Percentiles rank a stretch among this genome's conserved stretches.
phyloP scores from a whole-genome alignment of 2,113 vertebrate species.

The Lepisosteus osseus region DNA sequence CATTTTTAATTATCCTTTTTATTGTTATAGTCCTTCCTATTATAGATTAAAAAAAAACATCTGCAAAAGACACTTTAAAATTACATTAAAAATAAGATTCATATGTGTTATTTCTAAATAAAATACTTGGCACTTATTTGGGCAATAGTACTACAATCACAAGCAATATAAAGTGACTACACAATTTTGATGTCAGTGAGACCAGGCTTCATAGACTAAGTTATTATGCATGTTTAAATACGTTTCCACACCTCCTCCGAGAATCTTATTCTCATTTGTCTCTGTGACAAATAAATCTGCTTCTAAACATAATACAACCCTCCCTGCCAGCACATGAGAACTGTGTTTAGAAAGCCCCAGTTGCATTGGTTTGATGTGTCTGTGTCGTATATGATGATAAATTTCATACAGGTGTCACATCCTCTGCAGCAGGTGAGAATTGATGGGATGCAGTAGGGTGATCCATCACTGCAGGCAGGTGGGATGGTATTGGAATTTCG shows the following conservation, averaged over 20 bases:
- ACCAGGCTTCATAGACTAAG: background rate
- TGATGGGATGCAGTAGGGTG: slow-evolving; percentile 77
- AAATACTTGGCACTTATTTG: too few relatives aligned
- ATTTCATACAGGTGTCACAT: slow-evolving; percentile 85
- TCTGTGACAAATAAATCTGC: slow-evolving; percentile 54
- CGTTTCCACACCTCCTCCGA: slow-evolving; percentile 27
- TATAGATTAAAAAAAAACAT: slow-evolving; percentile 25
- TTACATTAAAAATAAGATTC: too few relatives aligned
- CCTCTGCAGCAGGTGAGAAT: slow-evolving; percentile 76
- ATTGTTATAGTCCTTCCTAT: slow-evolving; percentile 53
- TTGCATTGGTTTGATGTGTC: slow-evolving; percentile 54
- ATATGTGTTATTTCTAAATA: too few relatives aligned
- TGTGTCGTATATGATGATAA: slow-evolving; percentile 75
- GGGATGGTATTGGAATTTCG: slow-evolving; percentile 90
- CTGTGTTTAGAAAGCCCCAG: slow-evolving; percentile 50
- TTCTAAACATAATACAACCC: slow-evolving; percentile 64
- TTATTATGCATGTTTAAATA: slow-evolving; percentile 2
- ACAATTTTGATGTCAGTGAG: background rate
- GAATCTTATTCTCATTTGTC: slow-evolving; percentile 39
- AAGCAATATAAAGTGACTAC: background rate
- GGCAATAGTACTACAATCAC: background rate
- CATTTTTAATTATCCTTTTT: slow-evolving; percentile 44
- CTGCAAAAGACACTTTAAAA: too few relatives aligned
- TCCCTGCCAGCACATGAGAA: slow-evolving; percentile 41
- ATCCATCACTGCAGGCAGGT: slow-evolving; percentile 93